Base-by-base conservation (phyloP, 53 echinoderm and acorn worm species). In the Actinopyga echinites region DNA sequence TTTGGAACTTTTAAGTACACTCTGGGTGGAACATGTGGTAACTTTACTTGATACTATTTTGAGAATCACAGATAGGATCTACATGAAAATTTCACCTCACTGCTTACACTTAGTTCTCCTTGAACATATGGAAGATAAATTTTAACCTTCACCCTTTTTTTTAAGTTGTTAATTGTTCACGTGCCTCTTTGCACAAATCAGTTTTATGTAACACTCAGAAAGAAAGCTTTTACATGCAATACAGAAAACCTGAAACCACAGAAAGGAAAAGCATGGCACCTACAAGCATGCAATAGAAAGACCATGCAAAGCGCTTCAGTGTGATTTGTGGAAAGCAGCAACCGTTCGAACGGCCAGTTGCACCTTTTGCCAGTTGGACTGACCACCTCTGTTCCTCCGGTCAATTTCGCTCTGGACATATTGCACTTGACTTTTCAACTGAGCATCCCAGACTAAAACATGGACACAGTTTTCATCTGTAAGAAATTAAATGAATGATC, bases 361-460 rank as follows among this genome's bases (percentile, higher is more conserved):
- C 89, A 95, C 93, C 91, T 93, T 93, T 55, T 95, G 88, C 95
- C 95, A 93, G 61, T 66, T 83, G 35, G 80, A 87, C 56, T 71
- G 77, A 65, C 36, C 79, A 49, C 85, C 77, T 0, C 87, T 57
- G 37, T 74, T 87, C 4, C 95, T 83, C 26, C 86, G 53, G 65
- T 87, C 95, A 8, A 55, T 82, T 45, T 94, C 94, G 4, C 86
- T 77, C 62, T 90, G 78, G 5, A 97, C 86, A 75, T 89, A 88
- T 57, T 88, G 83, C 26, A 94, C 97, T 30, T 89, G 89, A 24
- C 57, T 75, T 53, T 92, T 97, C 38, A 97, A 59, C 26, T 93
- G 90, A 0, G 92, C 87, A 32, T 97, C 97, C 94, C 97, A 97
- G 38, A 97, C 86, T 82, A 97, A 62, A 38, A 92, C 92, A 89